Conservation (phyloP, 2,888 invertebrate genomes). For the Rhorus exstirpatorius region DNA sequence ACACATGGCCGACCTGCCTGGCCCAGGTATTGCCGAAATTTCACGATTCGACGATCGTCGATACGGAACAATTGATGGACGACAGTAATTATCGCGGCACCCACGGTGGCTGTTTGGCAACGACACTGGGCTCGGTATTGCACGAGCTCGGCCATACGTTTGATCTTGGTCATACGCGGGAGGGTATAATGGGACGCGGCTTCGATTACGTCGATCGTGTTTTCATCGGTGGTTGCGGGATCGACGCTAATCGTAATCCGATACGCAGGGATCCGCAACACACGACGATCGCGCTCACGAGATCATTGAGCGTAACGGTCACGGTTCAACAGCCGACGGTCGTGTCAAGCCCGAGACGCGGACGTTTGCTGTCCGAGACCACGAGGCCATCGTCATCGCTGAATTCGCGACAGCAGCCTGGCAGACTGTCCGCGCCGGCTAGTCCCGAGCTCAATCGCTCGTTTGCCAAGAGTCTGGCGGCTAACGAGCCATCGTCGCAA, state of each 20-base stretch:
- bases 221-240: slow-evolving; percentile 89
- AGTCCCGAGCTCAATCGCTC: slow-evolving; percentile 84
- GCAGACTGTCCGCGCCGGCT: slow-evolving; percentile 83
- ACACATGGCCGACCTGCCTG: slow-evolving; percentile 94
- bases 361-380: slow-evolving; percentile 87
- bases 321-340: slow-evolving; percentile 87
- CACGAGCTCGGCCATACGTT: slow-evolving; percentile 98
- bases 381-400: slow-evolving; percentile 87
- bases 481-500: slow-evolving; percentile 70
- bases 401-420: slow-evolving; percentile 84
- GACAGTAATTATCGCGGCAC: slow-evolving; percentile 97
- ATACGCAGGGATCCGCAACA: slow-evolving; percentile 89
- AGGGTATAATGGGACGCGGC: slow-evolving; percentile 97
- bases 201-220: slow-evolving; percentile 94
- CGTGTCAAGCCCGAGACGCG: slow-evolving; percentile 85
- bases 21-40: slow-evolving; percentile 89
- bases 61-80: slow-evolving; percentile 92
- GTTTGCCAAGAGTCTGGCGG: slow-evolving; percentile 78
- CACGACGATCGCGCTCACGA: slow-evolving; percentile 88
- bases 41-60: slow-evolving; percentile 89
- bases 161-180: slow-evolving; percentile 95
- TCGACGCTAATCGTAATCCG: slow-evolving; percentile 88
- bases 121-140: slow-evolving; percentile 95
- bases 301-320: slow-evolving; percentile 89
- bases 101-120: slow-evolving; percentile 95